Base-by-base conservation (phyloP, 2,888 invertebrate species). In the Alsophila aescularia region DNA sequence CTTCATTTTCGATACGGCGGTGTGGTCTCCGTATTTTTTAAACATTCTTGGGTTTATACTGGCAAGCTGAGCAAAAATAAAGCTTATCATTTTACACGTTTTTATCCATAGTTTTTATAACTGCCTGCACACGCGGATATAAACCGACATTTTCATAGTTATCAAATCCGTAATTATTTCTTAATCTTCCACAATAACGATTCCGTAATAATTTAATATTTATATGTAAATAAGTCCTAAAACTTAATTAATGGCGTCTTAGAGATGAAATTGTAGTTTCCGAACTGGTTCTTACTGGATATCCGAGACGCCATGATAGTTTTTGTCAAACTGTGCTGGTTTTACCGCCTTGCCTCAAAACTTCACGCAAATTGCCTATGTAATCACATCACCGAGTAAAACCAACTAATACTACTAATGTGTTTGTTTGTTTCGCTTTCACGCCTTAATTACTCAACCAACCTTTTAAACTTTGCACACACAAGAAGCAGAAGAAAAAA, bases 221-320 rank as follows among this genome's bases (percentile, higher is more conserved):
- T 44, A 37, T 49, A 40, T 50, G 55, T 50, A 55, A 55, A 50
- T 55, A 44, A 50, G 35, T 50, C 35, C 44, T 24, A 50, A 41
- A 43, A 24, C 16, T 24, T 37, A 48, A 49, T 49, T 34, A 49
- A 39, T 31, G 15, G 40, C 16, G 18, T 35, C 49, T 39, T 44
- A 50, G 44, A 50, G 42, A 39, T 45, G 39, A 15, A 39, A 12
- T 44, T 34, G 13, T 40, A 31, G 49, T 44, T 45, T 21, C 5
- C 7, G 16, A 50, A 55, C 55, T 36, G 44, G 55, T 50, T 41
- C 34, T n/a, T 34, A 21, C 32, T 48, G 27, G 36, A 31, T 42
- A 39, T 47, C 9, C 8, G 32, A 42, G 37, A 31, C 37, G 48
- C 37, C 41, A 39, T 39, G 16, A 47, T 15, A 42, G 47, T 35